Evolutionary conservation across 2,888 invertebrate genomes (phyloP).

Genomic region (Rotaria macrura): DNA sequence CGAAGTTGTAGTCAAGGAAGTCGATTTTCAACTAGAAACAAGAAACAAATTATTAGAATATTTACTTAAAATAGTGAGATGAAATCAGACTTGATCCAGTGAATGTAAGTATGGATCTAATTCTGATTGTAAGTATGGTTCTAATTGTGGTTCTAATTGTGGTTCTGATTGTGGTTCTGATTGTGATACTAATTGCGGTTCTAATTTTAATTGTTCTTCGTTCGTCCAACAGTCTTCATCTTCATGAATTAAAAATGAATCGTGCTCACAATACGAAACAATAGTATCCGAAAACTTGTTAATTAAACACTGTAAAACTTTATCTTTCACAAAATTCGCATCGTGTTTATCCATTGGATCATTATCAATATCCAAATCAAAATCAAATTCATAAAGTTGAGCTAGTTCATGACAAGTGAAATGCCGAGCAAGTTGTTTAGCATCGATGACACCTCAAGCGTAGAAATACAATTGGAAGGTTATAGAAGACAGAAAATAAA

Average conservation of each 20-base stretch:
- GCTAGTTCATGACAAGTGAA: constrained; percentile 82
- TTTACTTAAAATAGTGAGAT: too few relatives aligned
- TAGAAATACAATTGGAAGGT: not conserved
- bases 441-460: constrained; percentile 66
- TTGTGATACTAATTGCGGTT: too few relatives aligned
- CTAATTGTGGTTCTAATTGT: too few relatives aligned
- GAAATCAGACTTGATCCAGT: too few relatives aligned
- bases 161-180: too few relatives aligned
- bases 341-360: constrained; percentile 49
- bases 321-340: constrained; percentile 13
- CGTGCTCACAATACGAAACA: constrained; percentile 79
- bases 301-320: constrained; percentile 7
- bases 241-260: constrained; percentile 67
- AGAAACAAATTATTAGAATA: too few relatives aligned
- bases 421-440: constrained; percentile 90
- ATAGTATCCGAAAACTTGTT: not conserved
- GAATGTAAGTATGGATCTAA: too few relatives aligned
- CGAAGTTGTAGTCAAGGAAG: too few relatives aligned
- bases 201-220: constrained; percentile 27
- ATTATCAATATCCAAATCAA: constrained; percentile 53
- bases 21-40: too few relatives aligned
- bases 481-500: not conserved
- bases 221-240: too few relatives aligned
- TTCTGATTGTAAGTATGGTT: too few relatives aligned
- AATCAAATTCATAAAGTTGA: constrained; percentile 77